Percentiles rank a stretch among this genome's conserved stretches.
These are phyloP conservation scores for Mercenaria mercenaria DNA, from an alignment of 1,140 invertebrate species.

Conservation along the genomic window DNA sequence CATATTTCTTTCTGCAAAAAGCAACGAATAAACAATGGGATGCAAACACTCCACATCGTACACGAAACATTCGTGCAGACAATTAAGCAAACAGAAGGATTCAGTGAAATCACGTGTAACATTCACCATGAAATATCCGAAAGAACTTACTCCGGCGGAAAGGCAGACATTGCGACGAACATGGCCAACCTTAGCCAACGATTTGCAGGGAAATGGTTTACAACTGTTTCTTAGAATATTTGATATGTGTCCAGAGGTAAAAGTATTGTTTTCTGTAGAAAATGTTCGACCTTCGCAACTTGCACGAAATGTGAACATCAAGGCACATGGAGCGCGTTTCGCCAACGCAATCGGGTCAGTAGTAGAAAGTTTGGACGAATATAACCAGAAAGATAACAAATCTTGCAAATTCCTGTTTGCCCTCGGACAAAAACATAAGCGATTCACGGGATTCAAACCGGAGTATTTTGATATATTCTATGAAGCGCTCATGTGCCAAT, in stretches of 20 bases:
- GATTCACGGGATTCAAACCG: slow-evolving; percentile 21
- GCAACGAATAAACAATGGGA: too few relatives aligned
- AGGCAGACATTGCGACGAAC: too few relatives aligned
- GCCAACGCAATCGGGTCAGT: slow-evolving; percentile 3
- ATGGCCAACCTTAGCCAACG: not conserved
- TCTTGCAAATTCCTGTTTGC: not conserved
- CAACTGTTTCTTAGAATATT: slow-evolving; percentile 50
- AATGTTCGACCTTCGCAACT: not conserved
- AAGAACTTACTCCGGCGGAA: too few relatives aligned
- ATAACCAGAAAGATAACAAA: not conserved
- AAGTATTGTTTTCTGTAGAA: slow-evolving; percentile 9
- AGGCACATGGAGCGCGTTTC: not conserved
- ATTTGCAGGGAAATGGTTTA: slow-evolving; percentile 28
- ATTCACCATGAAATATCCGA: too few relatives aligned
- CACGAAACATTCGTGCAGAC: too few relatives aligned
- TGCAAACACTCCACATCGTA: too few relatives aligned
- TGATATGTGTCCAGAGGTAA: slow-evolving; percentile 4
- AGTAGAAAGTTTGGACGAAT: not conserved
- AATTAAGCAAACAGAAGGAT: too few relatives aligned
- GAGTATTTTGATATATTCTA: too few relatives aligned
- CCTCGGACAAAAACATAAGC: slow-evolving; percentile 5
- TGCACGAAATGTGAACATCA: not conserved
- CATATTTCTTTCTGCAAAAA: too few relatives aligned
- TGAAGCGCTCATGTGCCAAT: slow-evolving; percentile 42
- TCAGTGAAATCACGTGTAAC: too few relatives aligned